A percentile compares a stretch with the other conserved stretches of the same genome.
Conservation (phyloP, 1,140 invertebrate species). For the Nymphalis io region DNA sequence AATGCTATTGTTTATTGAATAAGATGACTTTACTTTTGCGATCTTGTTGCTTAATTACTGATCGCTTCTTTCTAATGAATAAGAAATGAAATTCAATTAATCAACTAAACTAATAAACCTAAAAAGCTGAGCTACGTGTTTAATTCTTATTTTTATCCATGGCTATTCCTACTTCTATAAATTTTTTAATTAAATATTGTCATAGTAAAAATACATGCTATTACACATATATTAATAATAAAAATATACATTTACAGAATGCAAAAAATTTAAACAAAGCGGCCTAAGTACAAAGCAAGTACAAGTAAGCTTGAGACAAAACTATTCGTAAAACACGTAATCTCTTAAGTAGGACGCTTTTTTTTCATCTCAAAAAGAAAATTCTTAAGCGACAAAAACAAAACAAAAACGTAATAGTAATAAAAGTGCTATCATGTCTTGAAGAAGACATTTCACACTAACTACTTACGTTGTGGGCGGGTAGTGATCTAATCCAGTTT, state of each 20-base stretch:
- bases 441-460: slow-evolving; percentile 68
- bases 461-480: slow-evolving; percentile 55
- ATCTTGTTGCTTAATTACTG: too few species aligned
- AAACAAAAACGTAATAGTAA: slow-evolving; percentile 35
- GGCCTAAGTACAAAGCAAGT: background rate
- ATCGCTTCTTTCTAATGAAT: too few species aligned
- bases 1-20: too few species aligned
- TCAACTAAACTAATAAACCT: too few species aligned
- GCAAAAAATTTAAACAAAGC: background rate
- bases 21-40: too few species aligned
- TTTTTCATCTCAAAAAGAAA: slow-evolving; percentile 13
- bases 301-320: background rate
- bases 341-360: slow-evolving; percentile 14
- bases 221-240: too few species aligned
- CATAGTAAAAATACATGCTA: too few species aligned
- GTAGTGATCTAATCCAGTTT: slow-evolving; percentile 43
- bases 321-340: background rate
- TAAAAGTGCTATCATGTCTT: slow-evolving; percentile 51
- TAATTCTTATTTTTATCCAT: too few species aligned
- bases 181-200: too few species aligned
- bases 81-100: too few species aligned
- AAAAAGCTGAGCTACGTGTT: too few species aligned
- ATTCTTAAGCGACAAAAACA: slow-evolving; percentile 9
- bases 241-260: background rate
- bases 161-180: too few species aligned